phyloP scores from a whole-genome alignment of 2,888 invertebrate genomes.

The Erannis defoliaria region DNA sequence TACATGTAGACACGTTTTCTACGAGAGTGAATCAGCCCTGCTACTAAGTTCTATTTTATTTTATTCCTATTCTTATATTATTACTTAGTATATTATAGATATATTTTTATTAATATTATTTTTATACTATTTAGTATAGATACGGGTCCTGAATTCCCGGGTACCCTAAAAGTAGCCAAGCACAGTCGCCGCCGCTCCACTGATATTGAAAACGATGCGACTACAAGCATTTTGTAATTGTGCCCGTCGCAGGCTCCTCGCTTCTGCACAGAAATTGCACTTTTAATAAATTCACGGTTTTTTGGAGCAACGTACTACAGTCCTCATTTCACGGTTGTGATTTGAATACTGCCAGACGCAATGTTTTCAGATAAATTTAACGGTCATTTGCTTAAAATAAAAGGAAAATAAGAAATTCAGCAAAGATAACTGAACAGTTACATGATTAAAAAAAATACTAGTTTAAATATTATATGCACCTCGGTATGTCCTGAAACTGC shows the following conservation, averaged over 20 bases:
- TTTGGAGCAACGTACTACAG: conserved; percentile 29
- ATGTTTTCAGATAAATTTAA: neutral
- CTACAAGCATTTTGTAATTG: conserved; percentile 59
- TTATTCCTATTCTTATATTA: no score
- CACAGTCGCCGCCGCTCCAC: conserved; percentile 46
- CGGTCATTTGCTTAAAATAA: no score
- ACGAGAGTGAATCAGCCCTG: no score
- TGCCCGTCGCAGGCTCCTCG: conserved; percentile 47
- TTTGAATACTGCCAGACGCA: conserved; percentile 9
- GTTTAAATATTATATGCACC: no score
- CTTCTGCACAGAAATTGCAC: conserved; percentile 41
- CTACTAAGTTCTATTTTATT: no score
- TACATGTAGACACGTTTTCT: no score
- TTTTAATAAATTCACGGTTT: conserved; percentile 45
- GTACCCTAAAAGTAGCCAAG: conserved; percentile 45
- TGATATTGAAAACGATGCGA: conserved; percentile 59
- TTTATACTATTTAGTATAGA: neutral
- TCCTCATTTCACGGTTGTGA: conserved; percentile 11
- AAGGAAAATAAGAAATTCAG: neutral
- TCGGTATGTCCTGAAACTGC: no score
- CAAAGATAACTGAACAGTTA: neutral
- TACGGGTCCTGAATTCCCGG: neutral
- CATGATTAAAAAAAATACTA: no score
- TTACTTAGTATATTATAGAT: no score
- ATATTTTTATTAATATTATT: no score